A percentile compares a stretch with the other conserved stretches of the same genome.
Evolutionary conservation across 2,888 invertebrate genomes (phyloP).

Genomic region (Fragum fragum): DNA sequence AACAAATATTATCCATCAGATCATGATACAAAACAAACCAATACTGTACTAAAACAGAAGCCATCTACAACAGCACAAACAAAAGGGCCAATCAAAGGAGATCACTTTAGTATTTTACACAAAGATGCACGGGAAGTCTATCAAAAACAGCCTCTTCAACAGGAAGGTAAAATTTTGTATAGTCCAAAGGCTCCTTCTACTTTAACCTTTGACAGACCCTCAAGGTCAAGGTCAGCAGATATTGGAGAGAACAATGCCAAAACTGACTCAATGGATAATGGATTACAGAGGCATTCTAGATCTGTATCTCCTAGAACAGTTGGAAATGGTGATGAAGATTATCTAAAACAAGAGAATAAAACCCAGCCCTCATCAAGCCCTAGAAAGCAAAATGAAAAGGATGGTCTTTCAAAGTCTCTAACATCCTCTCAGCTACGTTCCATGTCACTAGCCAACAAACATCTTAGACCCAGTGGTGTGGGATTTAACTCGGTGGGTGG

Average conservation of each 20-base stretch:
- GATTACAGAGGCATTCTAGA: slow-evolving; percentile 43
- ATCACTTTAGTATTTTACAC: slow-evolving; percentile 31
- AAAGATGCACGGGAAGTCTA: neutral
- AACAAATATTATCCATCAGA: neutral
- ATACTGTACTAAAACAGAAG: neutral
- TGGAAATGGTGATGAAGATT: slow-evolving; percentile 20
- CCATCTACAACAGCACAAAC: neutral
- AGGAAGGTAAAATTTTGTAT: slow-evolving; percentile 41
- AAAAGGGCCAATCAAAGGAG: slow-evolving; percentile 57
- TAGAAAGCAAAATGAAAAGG: neutral
- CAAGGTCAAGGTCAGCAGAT: slow-evolving; percentile 48
- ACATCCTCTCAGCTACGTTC: slow-evolving; percentile 55
- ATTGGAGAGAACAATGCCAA: slow-evolving; percentile 23
- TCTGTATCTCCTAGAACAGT: slow-evolving; percentile 45
- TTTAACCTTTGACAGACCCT: slow-evolving; percentile 45
- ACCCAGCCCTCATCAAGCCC: slow-evolving; percentile 26
- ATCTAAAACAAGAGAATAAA: neutral
- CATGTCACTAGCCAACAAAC: slow-evolving; percentile 38
- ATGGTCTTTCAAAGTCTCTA: slow-evolving; percentile 54
- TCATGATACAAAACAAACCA: neutral
- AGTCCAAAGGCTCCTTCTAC: slow-evolving; percentile 58
- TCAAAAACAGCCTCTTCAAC: neutral
- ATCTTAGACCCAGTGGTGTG: slow-evolving; percentile 48
- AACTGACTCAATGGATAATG: slow-evolving; percentile 27
- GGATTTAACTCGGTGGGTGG: slow-evolving; percentile 61